Evolutionary conservation across 2,888 invertebrate genomes (phyloP).

Genomic region (Pyrochroa serraticornis): DNA sequence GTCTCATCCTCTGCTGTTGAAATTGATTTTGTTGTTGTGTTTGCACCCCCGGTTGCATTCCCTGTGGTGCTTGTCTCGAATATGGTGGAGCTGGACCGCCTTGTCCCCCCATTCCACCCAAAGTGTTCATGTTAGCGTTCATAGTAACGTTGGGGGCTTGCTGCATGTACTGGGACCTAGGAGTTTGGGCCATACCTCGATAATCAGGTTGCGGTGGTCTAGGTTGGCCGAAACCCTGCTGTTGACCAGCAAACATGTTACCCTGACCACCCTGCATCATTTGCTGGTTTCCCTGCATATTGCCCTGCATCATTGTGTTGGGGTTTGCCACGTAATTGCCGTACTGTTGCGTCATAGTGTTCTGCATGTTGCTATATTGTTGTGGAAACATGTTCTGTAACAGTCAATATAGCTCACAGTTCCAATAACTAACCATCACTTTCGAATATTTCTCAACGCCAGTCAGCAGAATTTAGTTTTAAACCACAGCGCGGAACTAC

Average conservation of each 20-base stretch:
- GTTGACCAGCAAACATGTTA: slow-evolving; percentile 57
- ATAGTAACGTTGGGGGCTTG: slow-evolving; percentile 84
- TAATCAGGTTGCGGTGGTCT: slow-evolving; percentile 58
- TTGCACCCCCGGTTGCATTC: slow-evolving; percentile 51
- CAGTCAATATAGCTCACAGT: slow-evolving; percentile 8
- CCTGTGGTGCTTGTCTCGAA: slow-evolving; percentile 61
- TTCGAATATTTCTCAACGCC: slow-evolving; percentile 7
- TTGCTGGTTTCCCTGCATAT: slow-evolving; percentile 52
- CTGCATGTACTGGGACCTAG: slow-evolving; percentile 72
- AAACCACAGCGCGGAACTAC: too few relatives aligned
- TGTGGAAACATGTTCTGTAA: slow-evolving; percentile 64
- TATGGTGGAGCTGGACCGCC: slow-evolving; percentile 76
- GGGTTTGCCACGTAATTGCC: slow-evolving; percentile 62
- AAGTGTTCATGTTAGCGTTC: slow-evolving; percentile 80
- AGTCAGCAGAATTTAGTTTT: too few relatives aligned
- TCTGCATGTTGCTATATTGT: slow-evolving; percentile 69
- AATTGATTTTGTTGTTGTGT: slow-evolving; percentile 68
- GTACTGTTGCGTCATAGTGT: slow-evolving; percentile 69
- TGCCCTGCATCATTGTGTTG: slow-evolving; percentile 51
- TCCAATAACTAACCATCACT: neutral
- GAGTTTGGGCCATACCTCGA: slow-evolving; percentile 53
- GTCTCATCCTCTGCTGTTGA: slow-evolving; percentile 67
- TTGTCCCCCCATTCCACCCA: slow-evolving; percentile 63
- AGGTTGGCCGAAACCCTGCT: slow-evolving; percentile 63
- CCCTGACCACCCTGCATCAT: slow-evolving; percentile 49